Percentiles rank a stretch among this genome's conserved stretches.
These are phyloP conservation scores for Drosophila elegans DNA, from an alignment of 1,140 invertebrate genomes.

Conservation along the genomic window DNA sequence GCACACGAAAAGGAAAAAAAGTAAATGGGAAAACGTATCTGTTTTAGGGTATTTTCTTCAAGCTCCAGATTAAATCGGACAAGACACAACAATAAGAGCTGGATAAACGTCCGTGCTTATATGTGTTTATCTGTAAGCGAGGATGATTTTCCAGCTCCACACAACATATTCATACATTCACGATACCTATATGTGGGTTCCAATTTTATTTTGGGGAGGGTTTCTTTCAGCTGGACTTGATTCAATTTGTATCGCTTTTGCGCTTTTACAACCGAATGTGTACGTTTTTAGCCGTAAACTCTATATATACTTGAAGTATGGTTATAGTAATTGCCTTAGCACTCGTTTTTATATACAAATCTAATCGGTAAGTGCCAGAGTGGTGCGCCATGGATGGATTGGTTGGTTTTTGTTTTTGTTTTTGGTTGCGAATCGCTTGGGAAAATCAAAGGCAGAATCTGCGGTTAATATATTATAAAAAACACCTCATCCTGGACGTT, in stretches of 20 bases:
- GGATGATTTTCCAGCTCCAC: not conserved
- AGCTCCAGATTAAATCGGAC: slow-evolving; percentile 9
- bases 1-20: not conserved
- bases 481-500: slow-evolving; percentile 23
- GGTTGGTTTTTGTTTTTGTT: slow-evolving; percentile 11
- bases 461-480: slow-evolving; percentile 3
- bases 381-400: slow-evolving; percentile 45
- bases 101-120: not conserved
- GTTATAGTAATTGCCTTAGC: slow-evolving; percentile 36
- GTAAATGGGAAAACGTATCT: not conserved
- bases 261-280: slow-evolving; percentile 45
- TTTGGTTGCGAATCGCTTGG: slow-evolving; percentile 9
- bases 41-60: not conserved
- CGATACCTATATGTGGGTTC: slow-evolving; percentile 16
- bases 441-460: slow-evolving; percentile 14
- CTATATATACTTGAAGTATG: slow-evolving; percentile 48
- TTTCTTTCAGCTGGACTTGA: slow-evolving; percentile 30
- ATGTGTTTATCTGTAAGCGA: not conserved
- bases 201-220: slow-evolving; percentile 27
- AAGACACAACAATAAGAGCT: slow-evolving; percentile 31
- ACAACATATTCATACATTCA: slow-evolving; percentile 11
- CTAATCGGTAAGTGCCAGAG: slow-evolving; percentile 37
- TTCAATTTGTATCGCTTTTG: slow-evolving; percentile 18
- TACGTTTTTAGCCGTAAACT: slow-evolving; percentile 16
- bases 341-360: slow-evolving; percentile 38